Percentiles rank a stretch among this genome's conserved stretches.
phyloP scores from a whole-genome alignment of 1,140 invertebrate genomes.

The Drosophila subpulchrella region DNA sequence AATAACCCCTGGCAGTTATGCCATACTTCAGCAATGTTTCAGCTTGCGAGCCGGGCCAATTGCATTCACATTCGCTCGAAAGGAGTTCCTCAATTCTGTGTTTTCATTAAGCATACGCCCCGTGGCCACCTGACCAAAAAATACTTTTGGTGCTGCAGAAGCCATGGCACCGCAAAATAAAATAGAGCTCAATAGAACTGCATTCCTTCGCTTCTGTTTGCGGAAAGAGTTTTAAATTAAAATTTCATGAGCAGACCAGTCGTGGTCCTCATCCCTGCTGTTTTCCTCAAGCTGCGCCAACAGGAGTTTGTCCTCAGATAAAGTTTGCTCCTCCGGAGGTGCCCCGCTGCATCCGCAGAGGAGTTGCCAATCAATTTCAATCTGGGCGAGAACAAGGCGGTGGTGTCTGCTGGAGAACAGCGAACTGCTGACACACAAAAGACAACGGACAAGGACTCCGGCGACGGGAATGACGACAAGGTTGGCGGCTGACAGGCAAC shows the following conservation, averaged over 20 bases:
- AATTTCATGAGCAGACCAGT: constrained; percentile 3
- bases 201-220: not conserved
- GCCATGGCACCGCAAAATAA: not conserved
- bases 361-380: constrained; percentile 64
- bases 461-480: constrained; percentile 14
- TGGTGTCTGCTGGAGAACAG: constrained; percentile 15
- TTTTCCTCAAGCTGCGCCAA: constrained; percentile 9
- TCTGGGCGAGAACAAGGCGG: constrained; percentile 28
- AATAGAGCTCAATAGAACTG: not conserved
- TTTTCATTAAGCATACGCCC: constrained; percentile 20
- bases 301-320: constrained; percentile 32
- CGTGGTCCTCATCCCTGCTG: constrained; percentile 12
- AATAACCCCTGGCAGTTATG: constrained; percentile 1
- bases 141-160: not conserved
- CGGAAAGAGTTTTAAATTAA: constrained; percentile 8
- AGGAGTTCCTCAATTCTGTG: constrained; percentile 17
- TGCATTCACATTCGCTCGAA: constrained; percentile 24
- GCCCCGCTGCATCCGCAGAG: constrained; percentile 14
- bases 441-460: constrained; percentile 13
- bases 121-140: constrained; percentile 3
- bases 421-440: constrained; percentile 39
- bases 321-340: not conserved
- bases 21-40: constrained; percentile 16
- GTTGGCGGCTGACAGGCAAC: constrained; percentile 32
- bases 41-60: not conserved